phyloP scores from a whole-genome alignment of 2,888 invertebrate species.

The Agrochola litura region DNA sequence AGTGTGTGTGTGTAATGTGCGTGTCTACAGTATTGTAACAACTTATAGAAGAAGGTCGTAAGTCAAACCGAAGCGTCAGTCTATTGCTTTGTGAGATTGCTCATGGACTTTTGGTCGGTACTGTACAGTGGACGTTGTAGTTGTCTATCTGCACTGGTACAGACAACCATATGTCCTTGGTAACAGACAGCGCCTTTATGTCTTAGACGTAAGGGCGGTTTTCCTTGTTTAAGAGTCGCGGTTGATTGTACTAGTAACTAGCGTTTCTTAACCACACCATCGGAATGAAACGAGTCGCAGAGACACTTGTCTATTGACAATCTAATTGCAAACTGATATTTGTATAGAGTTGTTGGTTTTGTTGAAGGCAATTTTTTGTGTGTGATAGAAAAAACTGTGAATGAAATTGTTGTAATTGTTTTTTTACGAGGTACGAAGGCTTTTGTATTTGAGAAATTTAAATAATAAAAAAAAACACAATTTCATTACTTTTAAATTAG shows the following conservation, averaged over 20 bases:
- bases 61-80: too few relatives aligned
- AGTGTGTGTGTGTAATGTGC: too few relatives aligned
- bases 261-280: slow-evolving; percentile 80
- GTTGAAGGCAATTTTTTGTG: not conserved
- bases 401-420: not conserved
- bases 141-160: slow-evolving; percentile 68
- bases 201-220: not conserved
- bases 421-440: not conserved
- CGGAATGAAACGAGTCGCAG: slow-evolving; percentile 80
- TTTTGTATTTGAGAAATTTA: not conserved
- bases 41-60: too few relatives aligned
- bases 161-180: not conserved
- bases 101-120: too few relatives aligned
- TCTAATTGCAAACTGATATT: slow-evolving; percentile 86
- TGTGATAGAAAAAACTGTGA: not conserved
- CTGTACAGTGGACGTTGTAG: slow-evolving; percentile 62
- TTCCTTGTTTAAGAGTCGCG: not conserved
- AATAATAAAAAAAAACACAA: not conserved
- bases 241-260: slow-evolving; percentile 64
- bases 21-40: too few relatives aligned
- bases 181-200: not conserved
- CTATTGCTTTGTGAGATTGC: too few relatives aligned
- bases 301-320: slow-evolving; percentile 89
- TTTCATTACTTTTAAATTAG: not conserved
- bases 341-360: slow-evolving; percentile 75